Evolutionary conservation across 2,797 vertebrate genomes (phyloP).

Genomic region (Sciurus vulgaris): DNA sequence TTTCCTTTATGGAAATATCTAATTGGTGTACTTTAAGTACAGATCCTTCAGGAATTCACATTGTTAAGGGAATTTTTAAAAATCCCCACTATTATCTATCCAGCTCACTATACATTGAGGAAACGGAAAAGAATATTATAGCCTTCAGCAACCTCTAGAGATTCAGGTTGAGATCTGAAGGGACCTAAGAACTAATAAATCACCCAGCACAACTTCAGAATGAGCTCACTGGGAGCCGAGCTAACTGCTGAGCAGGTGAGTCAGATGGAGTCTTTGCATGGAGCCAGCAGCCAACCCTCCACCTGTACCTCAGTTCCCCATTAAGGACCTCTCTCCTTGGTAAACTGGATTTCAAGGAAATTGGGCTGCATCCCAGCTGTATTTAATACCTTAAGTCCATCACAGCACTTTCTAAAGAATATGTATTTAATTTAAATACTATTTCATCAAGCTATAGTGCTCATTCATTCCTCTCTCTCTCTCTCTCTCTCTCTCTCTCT

Average conservation of each 20-base stretch:
- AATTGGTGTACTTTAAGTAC: neutral
- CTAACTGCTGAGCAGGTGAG: slow-evolving; percentile 22
- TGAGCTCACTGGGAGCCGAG: neutral
- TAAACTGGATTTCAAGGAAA: neutral
- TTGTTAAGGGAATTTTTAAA: neutral
- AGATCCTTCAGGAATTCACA: neutral
- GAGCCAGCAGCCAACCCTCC: accelerated
- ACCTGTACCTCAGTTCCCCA: accelerated
- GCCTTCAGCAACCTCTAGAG: neutral
- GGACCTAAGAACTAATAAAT: slow-evolving; percentile 56
- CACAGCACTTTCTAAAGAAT: neutral
- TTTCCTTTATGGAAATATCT: neutral
- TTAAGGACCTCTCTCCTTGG: neutral
- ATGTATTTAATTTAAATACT: neutral
- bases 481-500: neutral
- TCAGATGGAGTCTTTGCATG: neutral
- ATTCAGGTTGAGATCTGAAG: neutral
- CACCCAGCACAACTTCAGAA: neutral
- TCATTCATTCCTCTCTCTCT: too few species aligned
- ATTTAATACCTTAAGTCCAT: neutral
- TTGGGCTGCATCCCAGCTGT: neutral
- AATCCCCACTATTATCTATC: neutral
- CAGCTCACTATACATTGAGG: neutral
- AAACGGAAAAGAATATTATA: neutral
- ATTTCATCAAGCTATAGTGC: neutral